Percentiles rank a stretch among this genome's conserved stretches.
Conservation (phyloP, 2,113 vertebrate species). For the Mormyrus iriodes region DNA sequence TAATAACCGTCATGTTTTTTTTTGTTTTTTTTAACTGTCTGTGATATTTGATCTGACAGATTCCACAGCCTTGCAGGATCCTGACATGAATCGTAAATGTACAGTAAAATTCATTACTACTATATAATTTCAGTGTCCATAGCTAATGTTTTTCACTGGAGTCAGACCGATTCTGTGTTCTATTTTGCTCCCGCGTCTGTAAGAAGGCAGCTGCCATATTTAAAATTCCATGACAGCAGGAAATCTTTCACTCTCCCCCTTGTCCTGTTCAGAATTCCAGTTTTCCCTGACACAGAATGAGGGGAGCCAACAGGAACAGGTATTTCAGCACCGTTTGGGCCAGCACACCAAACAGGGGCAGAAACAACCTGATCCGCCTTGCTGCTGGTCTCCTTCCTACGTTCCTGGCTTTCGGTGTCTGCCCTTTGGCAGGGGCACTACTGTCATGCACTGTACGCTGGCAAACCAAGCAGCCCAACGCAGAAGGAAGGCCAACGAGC, state of each 20-base stretch:
- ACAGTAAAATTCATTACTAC: background rate
- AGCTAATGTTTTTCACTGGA: constrained; percentile 43
- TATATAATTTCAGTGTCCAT: background rate
- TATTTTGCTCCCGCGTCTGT: constrained; percentile 41
- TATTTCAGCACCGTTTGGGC: constrained; percentile 53
- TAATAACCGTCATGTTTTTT: background rate
- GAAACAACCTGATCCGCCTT: constrained; percentile 39
- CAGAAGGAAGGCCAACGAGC: constrained; percentile 33
- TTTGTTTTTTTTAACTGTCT: background rate
- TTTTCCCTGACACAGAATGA: constrained; percentile 42
- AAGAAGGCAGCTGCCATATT: constrained; percentile 41
- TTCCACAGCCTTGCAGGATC: background rate
- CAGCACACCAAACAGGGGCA: constrained; percentile 74
- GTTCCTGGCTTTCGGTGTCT: constrained; percentile 40
- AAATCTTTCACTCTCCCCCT: constrained; percentile 27
- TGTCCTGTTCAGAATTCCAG: constrained; percentile 36
- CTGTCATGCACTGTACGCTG: constrained; percentile 32
- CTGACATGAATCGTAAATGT: background rate
- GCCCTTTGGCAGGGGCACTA: constrained; percentile 49
- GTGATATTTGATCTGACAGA: background rate
- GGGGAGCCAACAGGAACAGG: constrained; percentile 59
- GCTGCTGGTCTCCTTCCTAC: constrained; percentile 33
- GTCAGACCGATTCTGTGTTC: constrained; percentile 20
- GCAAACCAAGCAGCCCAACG: constrained; percentile 21
- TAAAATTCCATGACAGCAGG: constrained; percentile 39